A percentile compares a stretch with the other conserved stretches of the same genome.
Conservation (phyloP, 2,797 vertebrate genomes). For the Gorsachius magnificus region DNA sequence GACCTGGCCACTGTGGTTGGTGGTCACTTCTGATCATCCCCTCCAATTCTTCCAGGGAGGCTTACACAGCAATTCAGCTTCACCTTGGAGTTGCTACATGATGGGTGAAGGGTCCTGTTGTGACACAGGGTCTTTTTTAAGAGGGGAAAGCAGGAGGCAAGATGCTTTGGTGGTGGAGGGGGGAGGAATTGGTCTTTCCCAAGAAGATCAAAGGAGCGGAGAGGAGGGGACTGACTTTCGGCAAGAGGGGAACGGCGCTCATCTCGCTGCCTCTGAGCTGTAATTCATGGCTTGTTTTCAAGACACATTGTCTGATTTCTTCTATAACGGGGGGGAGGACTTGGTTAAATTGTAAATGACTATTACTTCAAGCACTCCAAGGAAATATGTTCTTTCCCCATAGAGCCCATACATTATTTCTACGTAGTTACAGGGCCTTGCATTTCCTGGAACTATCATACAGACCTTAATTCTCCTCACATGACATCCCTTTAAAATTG, state of each 20-base stretch:
- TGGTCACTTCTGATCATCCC: not conserved
- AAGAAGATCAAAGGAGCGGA: slow-evolving; percentile 25
- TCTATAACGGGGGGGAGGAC: slow-evolving; percentile 35
- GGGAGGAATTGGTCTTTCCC: not conserved
- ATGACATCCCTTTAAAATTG: slow-evolving; percentile 75
- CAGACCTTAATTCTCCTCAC: slow-evolving; percentile 76
- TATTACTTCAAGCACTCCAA: slow-evolving; percentile 65
- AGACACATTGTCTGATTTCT: slow-evolving; percentile 45
- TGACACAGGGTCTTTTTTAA: not conserved
- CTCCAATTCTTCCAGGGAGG: not conserved
- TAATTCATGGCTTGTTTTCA: slow-evolving; percentile 68
- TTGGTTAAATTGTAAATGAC: slow-evolving; percentile 76
- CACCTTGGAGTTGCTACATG: not conserved
- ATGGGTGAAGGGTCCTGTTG: not conserved
- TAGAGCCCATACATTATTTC: slow-evolving; percentile 73
- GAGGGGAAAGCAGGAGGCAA: slow-evolving; percentile 5
- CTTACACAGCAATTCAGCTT: not conserved
- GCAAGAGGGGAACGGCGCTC: not conserved
- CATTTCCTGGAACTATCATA: slow-evolving; percentile 79
- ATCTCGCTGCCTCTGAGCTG: not conserved
- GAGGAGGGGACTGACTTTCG: slow-evolving; percentile 21
- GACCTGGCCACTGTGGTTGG: not conserved
- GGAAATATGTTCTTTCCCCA: slow-evolving; percentile 67
- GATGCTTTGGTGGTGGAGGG: not conserved
- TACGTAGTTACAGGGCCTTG: slow-evolving; percentile 61